These are phyloP conservation scores for Meloe dianella DNA, from an alignment of 2,888 invertebrate genomes.

Conservation along the genomic window DNA sequence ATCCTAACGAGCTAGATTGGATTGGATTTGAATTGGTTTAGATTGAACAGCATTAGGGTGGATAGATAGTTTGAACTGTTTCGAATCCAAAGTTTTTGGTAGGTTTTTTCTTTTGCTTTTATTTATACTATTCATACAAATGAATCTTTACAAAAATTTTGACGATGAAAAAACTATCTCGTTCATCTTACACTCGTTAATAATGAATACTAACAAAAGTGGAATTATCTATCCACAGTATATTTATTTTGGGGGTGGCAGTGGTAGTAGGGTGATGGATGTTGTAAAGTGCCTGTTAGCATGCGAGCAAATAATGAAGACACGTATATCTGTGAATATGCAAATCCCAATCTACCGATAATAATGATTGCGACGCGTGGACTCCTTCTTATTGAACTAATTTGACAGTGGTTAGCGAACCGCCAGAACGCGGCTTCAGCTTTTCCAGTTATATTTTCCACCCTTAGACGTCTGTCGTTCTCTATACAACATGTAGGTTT, in stretches of 20 bases:
- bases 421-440: constrained; percentile 50
- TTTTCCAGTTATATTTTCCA: constrained; percentile 50
- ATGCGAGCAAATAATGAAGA: constrained; percentile 52
- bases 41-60: constrained; percentile 57
- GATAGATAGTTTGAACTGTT: constrained; percentile 49
- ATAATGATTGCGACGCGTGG: constrained; percentile 62
- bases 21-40: constrained; percentile 59
- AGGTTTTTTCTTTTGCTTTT: neutral
- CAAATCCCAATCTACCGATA: constrained; percentile 58
- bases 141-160: constrained; percentile 1
- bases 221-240: neutral
- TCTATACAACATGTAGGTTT: constrained; percentile 17
- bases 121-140: neutral
- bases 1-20: constrained; percentile 57
- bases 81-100: neutral
- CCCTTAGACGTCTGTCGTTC: constrained; percentile 37
- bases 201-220: constrained; percentile 4
- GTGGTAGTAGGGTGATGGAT: neutral
- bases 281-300: constrained; percentile 53
- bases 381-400: constrained; percentile 64
- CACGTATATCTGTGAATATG: constrained; percentile 54
- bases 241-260: neutral
- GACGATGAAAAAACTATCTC: neutral
- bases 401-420: constrained; percentile 57
- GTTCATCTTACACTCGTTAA: neutral